Evolutionary conservation across 2,797 vertebrate species (phyloP).

Genomic region (Amniataba percoides): DNA sequence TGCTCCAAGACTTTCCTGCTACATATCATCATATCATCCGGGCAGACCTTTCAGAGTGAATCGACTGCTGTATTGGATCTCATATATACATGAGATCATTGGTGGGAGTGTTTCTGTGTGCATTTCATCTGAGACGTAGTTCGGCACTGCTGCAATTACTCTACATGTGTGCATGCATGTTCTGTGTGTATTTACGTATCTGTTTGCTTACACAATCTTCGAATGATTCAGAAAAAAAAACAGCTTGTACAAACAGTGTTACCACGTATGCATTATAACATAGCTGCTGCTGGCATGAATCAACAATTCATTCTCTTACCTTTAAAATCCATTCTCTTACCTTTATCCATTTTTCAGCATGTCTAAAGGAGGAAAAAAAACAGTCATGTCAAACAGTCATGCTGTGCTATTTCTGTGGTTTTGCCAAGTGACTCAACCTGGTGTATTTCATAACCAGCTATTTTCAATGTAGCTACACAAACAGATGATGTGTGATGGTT

Average conservation of each 20-base stretch:
- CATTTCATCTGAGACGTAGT: background rate
- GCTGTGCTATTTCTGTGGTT: conserved; percentile 62
- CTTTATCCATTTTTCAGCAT: conserved; percentile 29
- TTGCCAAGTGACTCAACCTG: conserved; percentile 52
- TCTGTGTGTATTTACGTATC: background rate
- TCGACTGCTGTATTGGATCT: conserved; percentile 40
- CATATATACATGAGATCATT: conserved; percentile 28
- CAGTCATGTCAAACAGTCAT: conserved; percentile 45
- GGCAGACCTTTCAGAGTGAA: conserved; percentile 56
- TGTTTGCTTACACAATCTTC: background rate
- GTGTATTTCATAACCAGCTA: conserved; percentile 64
- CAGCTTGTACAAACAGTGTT: background rate
- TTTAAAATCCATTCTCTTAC: conserved; percentile 12
- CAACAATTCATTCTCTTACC: conserved; percentile 15
- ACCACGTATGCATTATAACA: conserved; percentile 11
- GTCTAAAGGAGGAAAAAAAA: conserved; percentile 40
- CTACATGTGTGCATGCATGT: background rate
- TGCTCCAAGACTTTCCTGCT: conserved; percentile 57
- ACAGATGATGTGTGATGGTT: conserved; percentile 32
- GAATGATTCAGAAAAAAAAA: conserved; percentile 2
- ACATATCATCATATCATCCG: conserved; percentile 61
- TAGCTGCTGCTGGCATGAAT: conserved; percentile 3
- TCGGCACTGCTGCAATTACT: background rate
- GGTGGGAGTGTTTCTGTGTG: conserved; percentile 18
- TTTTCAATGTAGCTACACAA: conserved; percentile 53